A percentile compares a stretch with the other conserved stretches of the same genome.
These are phyloP conservation scores for Microvelia longipes DNA, from an alignment of 1,140 invertebrate species.

Conservation along the genomic window DNA sequence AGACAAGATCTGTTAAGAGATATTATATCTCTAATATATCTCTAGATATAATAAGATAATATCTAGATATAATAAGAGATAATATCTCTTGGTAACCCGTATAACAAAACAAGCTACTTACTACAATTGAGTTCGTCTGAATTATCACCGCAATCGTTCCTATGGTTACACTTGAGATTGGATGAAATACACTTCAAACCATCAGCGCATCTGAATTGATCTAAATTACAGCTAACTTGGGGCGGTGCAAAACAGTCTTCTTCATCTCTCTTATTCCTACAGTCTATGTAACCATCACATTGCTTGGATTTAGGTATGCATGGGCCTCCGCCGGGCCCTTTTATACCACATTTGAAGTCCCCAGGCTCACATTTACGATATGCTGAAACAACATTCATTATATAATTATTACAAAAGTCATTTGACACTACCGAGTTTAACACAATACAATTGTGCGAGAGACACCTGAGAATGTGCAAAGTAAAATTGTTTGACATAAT, in stretches of 20 bases:
- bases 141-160: constrained; percentile 76
- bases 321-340: constrained; percentile 29
- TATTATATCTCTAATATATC: no score
- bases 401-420: no score
- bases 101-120: constrained; percentile 41
- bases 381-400: constrained; percentile 43
- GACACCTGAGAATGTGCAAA: no score
- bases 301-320: constrained; percentile 73
- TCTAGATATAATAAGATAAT: no score
- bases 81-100: no score
- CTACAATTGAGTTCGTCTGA: constrained; percentile 75
- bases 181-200: constrained; percentile 70
- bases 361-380: constrained; percentile 70
- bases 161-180: constrained; percentile 68
- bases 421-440: no score
- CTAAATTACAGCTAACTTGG: constrained; percentile 56
- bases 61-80: no score
- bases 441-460: no score
- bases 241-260: constrained; percentile 44
- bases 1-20: no score
- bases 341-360: constrained; percentile 48
- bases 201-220: constrained; percentile 77
- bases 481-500: no score
- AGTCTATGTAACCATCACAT: constrained; percentile 80
- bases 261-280: constrained; percentile 73